These are phyloP conservation scores for Lydus trimaculatus DNA, from an alignment of 2,888 invertebrate species.

Conservation along the genomic window DNA sequence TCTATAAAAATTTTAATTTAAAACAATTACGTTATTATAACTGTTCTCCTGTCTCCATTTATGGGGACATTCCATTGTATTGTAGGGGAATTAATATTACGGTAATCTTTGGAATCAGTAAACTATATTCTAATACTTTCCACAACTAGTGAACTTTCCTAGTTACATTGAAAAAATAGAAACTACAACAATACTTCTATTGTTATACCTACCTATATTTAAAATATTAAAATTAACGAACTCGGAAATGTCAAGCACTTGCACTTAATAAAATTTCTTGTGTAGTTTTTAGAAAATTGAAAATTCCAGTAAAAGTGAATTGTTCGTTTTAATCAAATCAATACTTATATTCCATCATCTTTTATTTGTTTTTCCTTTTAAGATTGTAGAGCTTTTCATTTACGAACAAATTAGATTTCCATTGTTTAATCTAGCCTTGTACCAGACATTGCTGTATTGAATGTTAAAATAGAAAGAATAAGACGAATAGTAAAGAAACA, in stretches of 20 bases:
- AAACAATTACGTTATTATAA: not conserved
- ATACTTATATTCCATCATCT: constrained; percentile 14
- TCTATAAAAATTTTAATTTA: too few relatives aligned
- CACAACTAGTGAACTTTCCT: not conserved
- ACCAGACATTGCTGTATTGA: constrained; percentile 9
- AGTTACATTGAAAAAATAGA: not conserved
- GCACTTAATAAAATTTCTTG: not conserved
- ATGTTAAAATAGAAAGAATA: constrained; percentile 8
- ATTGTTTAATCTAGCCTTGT: constrained; percentile 15
- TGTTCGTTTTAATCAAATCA: constrained; percentile 1
- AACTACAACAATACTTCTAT: not conserved
- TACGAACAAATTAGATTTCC: constrained; percentile 16
- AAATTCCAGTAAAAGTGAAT: constrained; percentile 1
- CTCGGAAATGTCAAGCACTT: not conserved
- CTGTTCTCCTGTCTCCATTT: not conserved
- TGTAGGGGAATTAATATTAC: not conserved
- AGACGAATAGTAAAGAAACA: not conserved
- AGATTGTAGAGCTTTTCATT: constrained; percentile 14
- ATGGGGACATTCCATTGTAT: not conserved
- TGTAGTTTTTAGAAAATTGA: not conserved
- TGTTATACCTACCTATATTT: not conserved
- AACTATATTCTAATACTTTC: not conserved
- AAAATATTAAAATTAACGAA: not conserved
- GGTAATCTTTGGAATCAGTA: not conserved
- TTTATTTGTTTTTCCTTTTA: constrained; percentile 11